phyloP scores from a whole-genome alignment of 2,888 invertebrate genomes.

The Drosophila niveifrons region DNA sequence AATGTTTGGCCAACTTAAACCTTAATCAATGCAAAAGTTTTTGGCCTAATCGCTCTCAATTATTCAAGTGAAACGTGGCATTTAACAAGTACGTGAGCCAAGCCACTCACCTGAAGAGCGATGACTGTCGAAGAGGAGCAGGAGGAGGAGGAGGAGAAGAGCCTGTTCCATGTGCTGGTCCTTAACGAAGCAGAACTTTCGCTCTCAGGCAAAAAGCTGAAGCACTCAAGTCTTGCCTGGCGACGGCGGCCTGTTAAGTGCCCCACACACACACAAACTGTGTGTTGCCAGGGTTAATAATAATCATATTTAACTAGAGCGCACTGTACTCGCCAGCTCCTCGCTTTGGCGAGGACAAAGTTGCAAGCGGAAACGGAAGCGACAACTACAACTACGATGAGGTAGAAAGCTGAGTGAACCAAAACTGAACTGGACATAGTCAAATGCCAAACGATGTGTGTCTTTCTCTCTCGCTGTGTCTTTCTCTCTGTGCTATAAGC shows the following conservation, averaged over 20 bases:
- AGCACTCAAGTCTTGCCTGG: slow-evolving; percentile 57
- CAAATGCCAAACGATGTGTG: slow-evolving; percentile 31
- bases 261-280: slow-evolving; percentile 39
- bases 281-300: slow-evolving; percentile 70
- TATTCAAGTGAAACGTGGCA: slow-evolving; percentile 84
- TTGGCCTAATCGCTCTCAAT: slow-evolving; percentile 84
- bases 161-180: slow-evolving; percentile 27
- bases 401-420: neutral
- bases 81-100: slow-evolving; percentile 82
- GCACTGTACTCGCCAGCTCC: slow-evolving; percentile 20
- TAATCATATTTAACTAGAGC: slow-evolving; percentile 75
- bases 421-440: slow-evolving; percentile 37
- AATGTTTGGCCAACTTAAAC: slow-evolving; percentile 80
- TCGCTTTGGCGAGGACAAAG: slow-evolving; percentile 62
- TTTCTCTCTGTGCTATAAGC: slow-evolving; percentile 37
- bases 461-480: slow-evolving; percentile 24
- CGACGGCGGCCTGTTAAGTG: slow-evolving; percentile 62
- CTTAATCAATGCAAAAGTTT: slow-evolving; percentile 84
- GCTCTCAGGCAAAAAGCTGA: slow-evolving; percentile 60
- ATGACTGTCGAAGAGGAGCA: neutral
- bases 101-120: slow-evolving; percentile 45
- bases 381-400: slow-evolving; percentile 39
- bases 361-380: slow-evolving; percentile 80
- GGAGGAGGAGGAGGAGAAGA: neutral
- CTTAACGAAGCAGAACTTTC: slow-evolving; percentile 81